Percentiles rank a stretch among this genome's conserved stretches.
These are phyloP conservation scores for Aphelenchoides fujianensis DNA, from an alignment of 1,140 invertebrate species.

Conservation along the genomic window DNA sequence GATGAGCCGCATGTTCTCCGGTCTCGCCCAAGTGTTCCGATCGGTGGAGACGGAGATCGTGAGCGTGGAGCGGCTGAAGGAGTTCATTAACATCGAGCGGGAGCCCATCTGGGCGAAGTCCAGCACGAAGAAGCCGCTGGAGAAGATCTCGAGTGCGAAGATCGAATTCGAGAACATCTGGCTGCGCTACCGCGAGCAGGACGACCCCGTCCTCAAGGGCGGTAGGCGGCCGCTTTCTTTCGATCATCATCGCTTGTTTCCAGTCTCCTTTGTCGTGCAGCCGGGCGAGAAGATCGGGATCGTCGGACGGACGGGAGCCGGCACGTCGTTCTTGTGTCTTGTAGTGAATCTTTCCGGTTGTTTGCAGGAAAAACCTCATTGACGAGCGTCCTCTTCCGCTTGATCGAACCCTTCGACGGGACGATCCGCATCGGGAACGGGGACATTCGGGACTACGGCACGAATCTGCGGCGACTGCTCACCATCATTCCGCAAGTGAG, in stretches of 20 bases:
- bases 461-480: conserved; percentile 67
- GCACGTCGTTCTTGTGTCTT: too few relatives aligned
- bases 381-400: conserved; percentile 78
- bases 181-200: conserved; percentile 50
- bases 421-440: conserved; percentile 83
- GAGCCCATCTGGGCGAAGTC: background rate
- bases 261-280: conserved; percentile 70
- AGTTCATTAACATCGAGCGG: conserved; percentile 74
- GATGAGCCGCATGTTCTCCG: background rate
- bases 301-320: conserved; percentile 66
- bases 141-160: conserved; percentile 49
- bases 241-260: too few relatives aligned
- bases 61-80: conserved; percentile 91
- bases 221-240: too few relatives aligned
- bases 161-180: conserved; percentile 52
- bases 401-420: conserved; percentile 71
- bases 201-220: conserved; percentile 76
- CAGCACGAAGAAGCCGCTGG: conserved; percentile 10
- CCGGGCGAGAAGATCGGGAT: conserved; percentile 72
- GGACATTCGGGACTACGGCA: conserved; percentile 70
- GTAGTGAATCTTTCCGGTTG: conserved; percentile 63
- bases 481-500: conserved; percentile 78
- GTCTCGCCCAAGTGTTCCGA: conserved; percentile 69
- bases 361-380: conserved; percentile 83
- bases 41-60: conserved; percentile 72